Evolutionary conservation across 1,140 invertebrate species (phyloP).

Genomic region (Cephus cinctus): DNA sequence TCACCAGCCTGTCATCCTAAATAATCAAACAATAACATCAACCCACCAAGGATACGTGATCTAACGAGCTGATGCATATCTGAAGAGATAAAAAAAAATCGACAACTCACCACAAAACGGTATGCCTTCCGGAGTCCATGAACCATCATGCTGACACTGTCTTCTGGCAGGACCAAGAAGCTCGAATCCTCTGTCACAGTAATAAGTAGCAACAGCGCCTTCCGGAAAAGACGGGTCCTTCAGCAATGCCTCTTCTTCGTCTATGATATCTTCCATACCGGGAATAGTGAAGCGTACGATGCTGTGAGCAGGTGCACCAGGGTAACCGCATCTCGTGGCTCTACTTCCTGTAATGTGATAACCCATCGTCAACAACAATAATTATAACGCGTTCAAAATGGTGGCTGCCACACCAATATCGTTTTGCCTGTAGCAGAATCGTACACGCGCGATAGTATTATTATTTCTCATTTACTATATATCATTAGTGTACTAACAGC

Average conservation of each 20-base stretch:
- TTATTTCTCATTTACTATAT: no score
- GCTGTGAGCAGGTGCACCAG: conserved; percentile 90
- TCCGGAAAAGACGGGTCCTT: conserved; percentile 61
- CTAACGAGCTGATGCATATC: no score
- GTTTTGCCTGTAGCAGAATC: no score
- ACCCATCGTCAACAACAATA: no score
- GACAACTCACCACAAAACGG: conserved; percentile 88
- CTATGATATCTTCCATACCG: conserved; percentile 42
- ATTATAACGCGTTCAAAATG: no score
- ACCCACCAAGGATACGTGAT: no score
- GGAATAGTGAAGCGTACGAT: conserved; percentile 69
- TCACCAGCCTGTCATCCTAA: conserved; percentile 8
- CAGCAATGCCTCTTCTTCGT: conserved; percentile 47
- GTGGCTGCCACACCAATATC: no score
- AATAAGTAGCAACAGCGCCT: conserved; percentile 80
- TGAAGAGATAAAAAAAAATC: conserved; percentile 9
- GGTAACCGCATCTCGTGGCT: conserved; percentile 71
- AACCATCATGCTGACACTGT: conserved; percentile 71
- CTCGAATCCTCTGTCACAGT: conserved; percentile 88
- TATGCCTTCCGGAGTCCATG: conserved; percentile 88
- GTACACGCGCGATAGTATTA: no score
- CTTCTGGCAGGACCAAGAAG: conserved; percentile 81
- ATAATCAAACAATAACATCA: not conserved
- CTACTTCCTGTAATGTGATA: conserved; percentile 38
- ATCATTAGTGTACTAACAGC: no score